Evolutionary conservation across 2,797 vertebrate species (phyloP).

Genomic region (Chelon auratus): DNA sequence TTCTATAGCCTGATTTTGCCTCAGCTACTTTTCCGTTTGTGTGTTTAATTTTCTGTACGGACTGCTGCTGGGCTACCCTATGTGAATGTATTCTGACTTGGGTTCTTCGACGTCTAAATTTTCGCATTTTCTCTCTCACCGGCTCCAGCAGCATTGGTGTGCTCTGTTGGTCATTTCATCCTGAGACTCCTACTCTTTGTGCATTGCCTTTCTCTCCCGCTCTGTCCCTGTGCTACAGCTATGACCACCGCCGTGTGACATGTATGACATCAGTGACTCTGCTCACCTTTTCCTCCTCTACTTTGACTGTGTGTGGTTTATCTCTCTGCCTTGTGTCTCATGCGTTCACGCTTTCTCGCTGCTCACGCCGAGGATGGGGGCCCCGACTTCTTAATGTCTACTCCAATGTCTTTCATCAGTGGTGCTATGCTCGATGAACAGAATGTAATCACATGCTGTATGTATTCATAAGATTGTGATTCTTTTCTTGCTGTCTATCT

Average conservation of each 20-base stretch:
- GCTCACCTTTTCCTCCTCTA: constrained; percentile 68
- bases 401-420: constrained; percentile 65
- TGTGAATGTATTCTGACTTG: constrained; percentile 82
- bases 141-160: constrained; percentile 74
- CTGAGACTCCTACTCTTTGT: constrained; percentile 62
- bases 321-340: constrained; percentile 68
- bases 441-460: constrained; percentile 64
- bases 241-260: constrained; percentile 74
- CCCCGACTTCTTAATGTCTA: constrained; percentile 63
- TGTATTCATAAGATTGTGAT: constrained; percentile 70
- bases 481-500: constrained; percentile 64
- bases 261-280: constrained; percentile 76
- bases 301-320: constrained; percentile 67
- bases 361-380: constrained; percentile 59
- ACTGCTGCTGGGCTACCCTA: constrained; percentile 37
- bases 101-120: constrained; percentile 65
- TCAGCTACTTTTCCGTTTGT: constrained; percentile 50
- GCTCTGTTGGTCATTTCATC: constrained; percentile 74
- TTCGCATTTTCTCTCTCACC: constrained; percentile 69
- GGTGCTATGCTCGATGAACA: constrained; percentile 62
- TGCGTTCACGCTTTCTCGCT: constrained; percentile 61
- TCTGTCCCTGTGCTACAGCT: constrained; percentile 66
- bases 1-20: constrained; percentile 60
- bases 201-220: constrained; percentile 65
- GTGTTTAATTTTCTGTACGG: constrained; percentile 43